A percentile compares a stretch with the other conserved stretches of the same genome.
Evolutionary conservation across 2,797 vertebrate genomes (phyloP).

Genomic region (Clarias platycephalus): DNA sequence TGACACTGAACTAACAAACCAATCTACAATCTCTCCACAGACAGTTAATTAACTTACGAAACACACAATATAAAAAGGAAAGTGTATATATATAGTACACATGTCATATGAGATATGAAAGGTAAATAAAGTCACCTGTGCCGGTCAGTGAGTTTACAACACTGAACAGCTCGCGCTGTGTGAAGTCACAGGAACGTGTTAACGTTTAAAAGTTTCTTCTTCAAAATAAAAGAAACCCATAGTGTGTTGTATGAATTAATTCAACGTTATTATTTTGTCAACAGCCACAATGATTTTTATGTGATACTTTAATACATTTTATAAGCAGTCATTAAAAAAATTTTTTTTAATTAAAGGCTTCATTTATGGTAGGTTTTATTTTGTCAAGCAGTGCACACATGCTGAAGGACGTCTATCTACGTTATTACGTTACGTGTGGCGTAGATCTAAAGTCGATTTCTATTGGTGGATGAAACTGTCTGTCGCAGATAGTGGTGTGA

Average conservation of each 20-base stretch:
- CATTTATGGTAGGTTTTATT: neutral
- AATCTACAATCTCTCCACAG: too few species aligned
- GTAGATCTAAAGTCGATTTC: neutral
- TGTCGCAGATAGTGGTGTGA: conserved; percentile 31
- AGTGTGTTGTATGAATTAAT: too few species aligned
- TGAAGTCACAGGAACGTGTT: neutral
- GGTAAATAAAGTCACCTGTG: neutral
- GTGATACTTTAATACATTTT: neutral
- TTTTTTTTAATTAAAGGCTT: too few species aligned
- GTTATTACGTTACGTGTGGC: neutral
- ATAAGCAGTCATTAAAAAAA: neutral
- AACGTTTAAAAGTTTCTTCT: neutral
- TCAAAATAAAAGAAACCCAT: conserved; percentile 5
- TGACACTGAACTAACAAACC: neutral
- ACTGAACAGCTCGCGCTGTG: neutral
- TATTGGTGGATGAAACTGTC: conserved; percentile 49
- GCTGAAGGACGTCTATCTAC: neutral
- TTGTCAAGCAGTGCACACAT: too few species aligned
- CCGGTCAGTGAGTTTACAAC: neutral
- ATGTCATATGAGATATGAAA: neutral
- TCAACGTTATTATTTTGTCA: too few species aligned
- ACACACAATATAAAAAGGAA: neutral
- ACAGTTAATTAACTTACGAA: neutral
- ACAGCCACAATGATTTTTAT: neutral
- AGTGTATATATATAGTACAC: too few species aligned